Percentiles rank a stretch among this genome's conserved stretches.
Conservation (phyloP, 2,113 vertebrate species). For the Falco punctatus region DNA sequence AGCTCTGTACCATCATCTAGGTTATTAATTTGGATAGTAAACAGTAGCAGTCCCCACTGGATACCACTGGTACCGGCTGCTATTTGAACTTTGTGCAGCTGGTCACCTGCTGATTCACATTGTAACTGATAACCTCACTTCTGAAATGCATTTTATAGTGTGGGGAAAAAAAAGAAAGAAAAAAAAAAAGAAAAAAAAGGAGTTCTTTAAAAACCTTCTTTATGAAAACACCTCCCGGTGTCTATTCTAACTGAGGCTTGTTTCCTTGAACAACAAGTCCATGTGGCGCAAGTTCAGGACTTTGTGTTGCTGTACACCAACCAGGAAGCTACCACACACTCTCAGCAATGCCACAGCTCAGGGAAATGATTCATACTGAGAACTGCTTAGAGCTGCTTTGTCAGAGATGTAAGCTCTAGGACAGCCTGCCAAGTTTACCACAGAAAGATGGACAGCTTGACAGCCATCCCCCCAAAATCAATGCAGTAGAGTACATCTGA, state of each 20-base stretch:
- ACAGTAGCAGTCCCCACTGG: background rate
- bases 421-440: background rate
- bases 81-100: background rate
- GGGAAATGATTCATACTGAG: background rate
- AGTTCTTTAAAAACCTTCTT: background rate
- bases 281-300: background rate
- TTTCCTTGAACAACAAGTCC: background rate
- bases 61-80: background rate
- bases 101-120: background rate
- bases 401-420: background rate
- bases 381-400: background rate
- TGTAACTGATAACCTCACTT: background rate
- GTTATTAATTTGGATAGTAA: background rate
- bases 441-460: background rate
- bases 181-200: too few relatives aligned
- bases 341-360: background rate
- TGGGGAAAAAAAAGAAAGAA: background rate
- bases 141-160: background rate
- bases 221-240: background rate
- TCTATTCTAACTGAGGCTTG: background rate
- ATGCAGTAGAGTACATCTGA: fast-evolving
- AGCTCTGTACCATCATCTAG: background rate
- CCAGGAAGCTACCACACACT: background rate
- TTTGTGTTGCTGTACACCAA: background rate
- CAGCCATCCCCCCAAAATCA: background rate